Evolutionary conservation across 2,797 vertebrate species (phyloP).

Genomic region (Florisuga fusca): DNA sequence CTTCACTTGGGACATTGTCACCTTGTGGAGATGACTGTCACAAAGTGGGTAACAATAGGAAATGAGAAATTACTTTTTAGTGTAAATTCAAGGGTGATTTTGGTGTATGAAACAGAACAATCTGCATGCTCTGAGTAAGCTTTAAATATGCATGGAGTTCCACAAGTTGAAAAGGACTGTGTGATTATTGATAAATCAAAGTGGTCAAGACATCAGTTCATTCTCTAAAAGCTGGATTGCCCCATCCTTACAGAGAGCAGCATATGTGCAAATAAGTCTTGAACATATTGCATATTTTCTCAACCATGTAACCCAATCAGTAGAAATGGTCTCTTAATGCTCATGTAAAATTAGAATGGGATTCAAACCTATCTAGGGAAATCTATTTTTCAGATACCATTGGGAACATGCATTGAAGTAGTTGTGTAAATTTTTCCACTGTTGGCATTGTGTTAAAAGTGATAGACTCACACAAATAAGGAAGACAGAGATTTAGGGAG

Average conservation of each 20-base stretch:
- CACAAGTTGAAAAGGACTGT: background rate
- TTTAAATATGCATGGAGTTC: background rate
- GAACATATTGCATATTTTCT: constrained; percentile 71
- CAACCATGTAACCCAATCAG: constrained; percentile 75
- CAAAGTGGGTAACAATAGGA: background rate
- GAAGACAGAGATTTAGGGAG: background rate
- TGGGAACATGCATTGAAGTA: constrained; percentile 16
- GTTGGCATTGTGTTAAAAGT: background rate
- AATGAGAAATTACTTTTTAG: background rate
- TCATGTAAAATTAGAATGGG: constrained; percentile 74
- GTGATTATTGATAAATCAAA: background rate
- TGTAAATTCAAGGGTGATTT: background rate
- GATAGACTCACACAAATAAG: background rate
- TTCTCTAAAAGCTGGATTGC: background rate
- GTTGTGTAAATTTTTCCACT: background rate
- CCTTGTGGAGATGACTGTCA: background rate
- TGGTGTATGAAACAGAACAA: background rate
- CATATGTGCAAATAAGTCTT: constrained; percentile 63
- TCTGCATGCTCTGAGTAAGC: background rate
- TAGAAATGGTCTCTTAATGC: constrained; percentile 69
- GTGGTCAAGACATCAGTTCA: background rate
- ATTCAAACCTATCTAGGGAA: constrained; percentile 69
- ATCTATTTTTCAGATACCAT: constrained; percentile 61
- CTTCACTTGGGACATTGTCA: background rate
- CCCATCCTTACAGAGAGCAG: constrained; percentile 4